Evolutionary conservation across 2,113 vertebrate species (phyloP), one percentile per base, ranked within the genome.

Genomic region (Acanthisitta chloris): DNA sequence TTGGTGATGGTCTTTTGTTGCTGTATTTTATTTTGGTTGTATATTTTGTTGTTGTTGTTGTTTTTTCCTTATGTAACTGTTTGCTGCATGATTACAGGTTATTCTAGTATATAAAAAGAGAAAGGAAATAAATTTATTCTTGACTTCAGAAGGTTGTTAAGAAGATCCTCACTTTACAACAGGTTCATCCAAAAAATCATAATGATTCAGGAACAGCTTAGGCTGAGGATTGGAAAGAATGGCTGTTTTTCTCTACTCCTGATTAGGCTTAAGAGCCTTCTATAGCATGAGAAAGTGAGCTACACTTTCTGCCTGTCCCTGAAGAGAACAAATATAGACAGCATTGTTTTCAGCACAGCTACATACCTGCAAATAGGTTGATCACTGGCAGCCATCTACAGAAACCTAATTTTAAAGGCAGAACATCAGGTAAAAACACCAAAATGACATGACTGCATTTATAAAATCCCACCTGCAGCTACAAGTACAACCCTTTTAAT

Each of bases 121-220:
- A n/a, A 65, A 29, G n/a, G n/a, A 58, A 46, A 52, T 7, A 31
- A 36, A 34, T 24, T 13, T 17, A n/a, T 6, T 42, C 16, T 54
- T 43, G 6, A 28, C 8, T 74, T 61, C 17, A 65, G 40, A 36
- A 61, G 6, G 5, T 48, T 65, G 38, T 26, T 40, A 49, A 49
- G n/a, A 58, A 48, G 21, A 67, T 4, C 1, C 5, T 34, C 18
- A 5, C 12, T 76, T 84, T 31, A 40, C 4, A 54, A 80, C 76
- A 59, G 0, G 1, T 51, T 69, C 38, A 83, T 43, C 11, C 54
- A 83, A 83, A 89, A 86, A 72, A 21, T 57, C 43, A 72, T 20
- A 77, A 36, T 15, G 29, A 36, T 12, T 76, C 46, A 59, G 52
- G 34, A 58, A 67, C 0, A 0, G 3, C 13, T 66, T 74, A 62